Evolutionary conservation across 2,113 vertebrate genomes (phyloP).

Genomic region (Plecotus auritus): DNA sequence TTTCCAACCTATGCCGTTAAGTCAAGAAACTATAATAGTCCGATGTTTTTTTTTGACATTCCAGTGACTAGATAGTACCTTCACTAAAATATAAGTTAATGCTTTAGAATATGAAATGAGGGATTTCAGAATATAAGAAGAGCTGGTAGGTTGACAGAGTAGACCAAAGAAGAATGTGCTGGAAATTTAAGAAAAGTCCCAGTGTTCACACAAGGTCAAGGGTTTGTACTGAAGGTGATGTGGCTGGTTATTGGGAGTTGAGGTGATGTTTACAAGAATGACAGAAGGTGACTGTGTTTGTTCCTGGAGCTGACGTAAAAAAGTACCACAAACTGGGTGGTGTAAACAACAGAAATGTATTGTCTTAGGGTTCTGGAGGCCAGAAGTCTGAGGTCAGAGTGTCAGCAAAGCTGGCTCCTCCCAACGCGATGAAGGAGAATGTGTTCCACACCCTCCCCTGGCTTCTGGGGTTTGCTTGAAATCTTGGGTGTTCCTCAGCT

Average conservation of each 20-base stretch:
- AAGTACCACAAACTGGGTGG: not conserved
- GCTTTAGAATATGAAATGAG: not conserved
- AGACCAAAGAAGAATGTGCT: not conserved
- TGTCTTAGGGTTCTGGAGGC: not conserved
- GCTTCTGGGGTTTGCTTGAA: not conserved
- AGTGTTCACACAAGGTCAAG: not conserved
- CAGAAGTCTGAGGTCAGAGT: not conserved
- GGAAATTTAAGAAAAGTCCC: not conserved
- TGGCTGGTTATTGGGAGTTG: not conserved
- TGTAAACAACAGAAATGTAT: not conserved
- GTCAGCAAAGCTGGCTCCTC: not conserved
- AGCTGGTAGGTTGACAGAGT: not conserved
- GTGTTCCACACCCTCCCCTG: accelerated
- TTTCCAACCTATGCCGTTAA: not conserved
- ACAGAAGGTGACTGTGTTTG: too few species aligned
- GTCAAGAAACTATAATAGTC: not conserved
- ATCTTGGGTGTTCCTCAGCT: not conserved
- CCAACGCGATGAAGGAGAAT: not conserved
- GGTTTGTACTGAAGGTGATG: too few species aligned
- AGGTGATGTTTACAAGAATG: not conserved
- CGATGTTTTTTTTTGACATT: not conserved
- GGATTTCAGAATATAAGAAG: not conserved
- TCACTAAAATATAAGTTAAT: not conserved
- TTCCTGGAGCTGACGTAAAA: not conserved
- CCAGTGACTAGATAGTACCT: not conserved